Percentiles rank a stretch among this genome's conserved stretches.
These are phyloP conservation scores for Carlito syrichta DNA, from an alignment of 2,113 vertebrate genomes.

Conservation along the genomic window DNA sequence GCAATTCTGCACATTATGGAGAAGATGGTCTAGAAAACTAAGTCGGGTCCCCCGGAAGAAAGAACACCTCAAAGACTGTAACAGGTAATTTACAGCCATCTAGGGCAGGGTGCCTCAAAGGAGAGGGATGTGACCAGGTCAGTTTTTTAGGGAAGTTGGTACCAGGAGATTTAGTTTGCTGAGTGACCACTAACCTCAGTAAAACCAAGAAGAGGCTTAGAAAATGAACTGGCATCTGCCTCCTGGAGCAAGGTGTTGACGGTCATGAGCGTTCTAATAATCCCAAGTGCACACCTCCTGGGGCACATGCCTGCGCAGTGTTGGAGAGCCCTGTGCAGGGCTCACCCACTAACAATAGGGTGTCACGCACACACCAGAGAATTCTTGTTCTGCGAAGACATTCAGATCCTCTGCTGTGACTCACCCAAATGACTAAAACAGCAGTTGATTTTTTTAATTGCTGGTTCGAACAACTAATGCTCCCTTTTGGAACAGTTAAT, in stretches of 20 bases:
- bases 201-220: background rate
- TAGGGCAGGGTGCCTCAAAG: background rate
- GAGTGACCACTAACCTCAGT: background rate
- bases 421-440: conserved; percentile 73
- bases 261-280: background rate
- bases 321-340: background rate
- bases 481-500: conserved; percentile 34
- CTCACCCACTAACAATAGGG: background rate
- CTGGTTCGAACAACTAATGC: conserved; percentile 60
- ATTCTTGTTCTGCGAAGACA: background rate
- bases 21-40: background rate
- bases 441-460: conserved; percentile 67
- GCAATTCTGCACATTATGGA: background rate
- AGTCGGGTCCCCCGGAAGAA: background rate
- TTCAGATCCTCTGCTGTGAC: conserved; percentile 62
- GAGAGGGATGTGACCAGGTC: background rate
- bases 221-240: background rate
- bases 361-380: background rate
- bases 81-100: background rate
- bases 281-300: background rate
- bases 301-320: background rate
- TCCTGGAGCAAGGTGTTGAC: background rate
- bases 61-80: background rate
- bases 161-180: background rate
- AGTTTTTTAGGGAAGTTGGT: background rate